Evolutionary conservation across 2,113 vertebrate species (phyloP), one percentile per base, ranked within the genome.

Genomic region (Arothron firmamentum): DNA sequence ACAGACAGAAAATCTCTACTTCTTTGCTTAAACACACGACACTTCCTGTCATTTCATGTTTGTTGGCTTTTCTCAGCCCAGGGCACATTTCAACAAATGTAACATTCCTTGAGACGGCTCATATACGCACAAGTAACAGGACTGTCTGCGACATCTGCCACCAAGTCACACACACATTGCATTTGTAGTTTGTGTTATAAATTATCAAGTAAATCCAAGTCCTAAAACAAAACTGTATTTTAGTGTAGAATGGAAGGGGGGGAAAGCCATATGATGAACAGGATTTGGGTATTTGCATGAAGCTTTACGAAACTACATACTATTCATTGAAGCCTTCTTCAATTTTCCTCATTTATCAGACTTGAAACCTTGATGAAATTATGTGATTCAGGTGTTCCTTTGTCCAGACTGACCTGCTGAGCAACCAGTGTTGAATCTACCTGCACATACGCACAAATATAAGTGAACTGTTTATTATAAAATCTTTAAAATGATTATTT

Each of bases 21-120:
- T 5, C 31, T 38, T 38, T 12, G 8, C 1, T 38, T 38, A 9
- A 38, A 9, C 6, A 38, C 8, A 12, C 34, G 4, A 38, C 34
- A 38, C 34, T 38, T 38, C 11, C 9, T 12, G 31, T 51, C 21
- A 54, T 46, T 10, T 45, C 18, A 50, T 12, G 10, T 38, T 50
- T 9, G 10, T 38, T 52, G 47, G 5, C 42, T 3, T 59, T 48
- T 38, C 3, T 42, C 43, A 54, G 15, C 18, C 16, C 46, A 45
- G 18, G 55, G 38, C 25, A 56, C 14, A n/a, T 57, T 69, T 64
- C 38, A 48, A 51, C 59, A 28, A 52, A 71, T 67, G 23, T 31
- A 82, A 82, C 85, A 87, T 90, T 91, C 83, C 87, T 71, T 50
- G 61, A 84, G 88, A 88, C 78, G 64, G 72, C 75, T 82, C 15